Base-by-base conservation (phyloP, 2,888 invertebrate species). In the Drosophila borealis region DNA sequence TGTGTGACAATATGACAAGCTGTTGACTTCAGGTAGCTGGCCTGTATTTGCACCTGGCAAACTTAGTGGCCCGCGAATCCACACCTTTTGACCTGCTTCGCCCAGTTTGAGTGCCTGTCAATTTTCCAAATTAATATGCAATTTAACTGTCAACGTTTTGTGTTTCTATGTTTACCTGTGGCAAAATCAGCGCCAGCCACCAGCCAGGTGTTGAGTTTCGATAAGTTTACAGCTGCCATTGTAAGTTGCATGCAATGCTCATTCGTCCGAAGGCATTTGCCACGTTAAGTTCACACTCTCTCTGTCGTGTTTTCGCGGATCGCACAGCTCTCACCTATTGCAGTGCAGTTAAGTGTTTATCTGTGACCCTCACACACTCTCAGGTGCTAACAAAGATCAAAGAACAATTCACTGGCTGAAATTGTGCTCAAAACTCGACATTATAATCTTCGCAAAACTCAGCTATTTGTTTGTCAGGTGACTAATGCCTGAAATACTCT, bases 51-150 rank as follows among this genome's bases (percentile, higher is more conserved):
- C 73, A 66, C 55, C 78, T 74, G 74, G 66, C 29, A 34, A 49
- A 42, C 10, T 33, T 48, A 29, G 41, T 17, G 13, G 13, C 0
- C 10, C 11, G 37, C 10, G 6, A 2, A 2, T 3, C n/a, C 5
- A 36, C 17, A 14, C 10, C 13, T 48, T 44, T 39, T 69, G 57
- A 62, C 59, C 60, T 60, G 70, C 42, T 60, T 62, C 68, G 57
- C 44, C 59, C 68, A 65, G 53, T 66, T 57, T 67, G 57, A 54
- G 59, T 61, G 68, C 56, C 72, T 73, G 72, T 84, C 85, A 70
- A 69, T 59, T 83, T 68, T 48, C 54, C 72, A 70, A 86, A 83
- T 83, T 87, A 84, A 87, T 83, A 78, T 87, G 81, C 87, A 80
- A 80, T 83, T 88, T 84, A 67, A 45, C 71, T 81, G 88, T 88